Conservation (phyloP, 1,140 invertebrate genomes). For the Dryas iulia region DNA sequence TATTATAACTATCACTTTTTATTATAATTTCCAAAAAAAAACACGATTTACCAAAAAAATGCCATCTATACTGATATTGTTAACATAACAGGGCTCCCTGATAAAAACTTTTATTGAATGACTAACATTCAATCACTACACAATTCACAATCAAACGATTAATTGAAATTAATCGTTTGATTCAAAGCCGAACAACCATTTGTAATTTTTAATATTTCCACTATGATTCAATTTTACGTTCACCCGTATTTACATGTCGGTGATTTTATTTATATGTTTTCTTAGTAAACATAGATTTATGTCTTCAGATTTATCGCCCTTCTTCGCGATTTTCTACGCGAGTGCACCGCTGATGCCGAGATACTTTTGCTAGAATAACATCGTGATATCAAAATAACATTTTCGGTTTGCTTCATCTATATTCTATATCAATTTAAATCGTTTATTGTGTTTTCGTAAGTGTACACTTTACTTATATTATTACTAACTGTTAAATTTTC, state of each 20-base stretch:
- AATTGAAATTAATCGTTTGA: background rate
- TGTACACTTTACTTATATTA: too few relatives aligned
- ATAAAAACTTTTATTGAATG: background rate
- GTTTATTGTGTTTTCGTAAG: background rate
- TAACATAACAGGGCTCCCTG: background rate
- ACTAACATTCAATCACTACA: background rate
- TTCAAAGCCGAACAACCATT: background rate
- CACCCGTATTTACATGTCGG: slow-evolving; percentile 6
- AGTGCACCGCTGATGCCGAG: slow-evolving; percentile 24
- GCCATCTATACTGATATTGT: too few relatives aligned
- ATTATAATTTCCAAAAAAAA: too few relatives aligned
- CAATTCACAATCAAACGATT: background rate
- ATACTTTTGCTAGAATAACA: slow-evolving; percentile 17
- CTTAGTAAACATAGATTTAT: slow-evolving; percentile 35
- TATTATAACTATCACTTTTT: too few relatives aligned
- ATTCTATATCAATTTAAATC: background rate
- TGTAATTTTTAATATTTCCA: background rate
- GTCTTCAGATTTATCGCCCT: slow-evolving; percentile 35
- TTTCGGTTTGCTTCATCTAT: background rate
- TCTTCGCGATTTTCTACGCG: slow-evolving; percentile 33
- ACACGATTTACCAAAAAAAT: too few relatives aligned
- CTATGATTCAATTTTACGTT: slow-evolving; percentile 4
- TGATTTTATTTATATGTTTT: slow-evolving; percentile 20
- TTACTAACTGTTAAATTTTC: too few relatives aligned
- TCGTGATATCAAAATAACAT: background rate